Evolutionary conservation across 2,888 invertebrate genomes (phyloP), one percentile per base, ranked within the genome.

Genomic region (Altica lythri): DNA sequence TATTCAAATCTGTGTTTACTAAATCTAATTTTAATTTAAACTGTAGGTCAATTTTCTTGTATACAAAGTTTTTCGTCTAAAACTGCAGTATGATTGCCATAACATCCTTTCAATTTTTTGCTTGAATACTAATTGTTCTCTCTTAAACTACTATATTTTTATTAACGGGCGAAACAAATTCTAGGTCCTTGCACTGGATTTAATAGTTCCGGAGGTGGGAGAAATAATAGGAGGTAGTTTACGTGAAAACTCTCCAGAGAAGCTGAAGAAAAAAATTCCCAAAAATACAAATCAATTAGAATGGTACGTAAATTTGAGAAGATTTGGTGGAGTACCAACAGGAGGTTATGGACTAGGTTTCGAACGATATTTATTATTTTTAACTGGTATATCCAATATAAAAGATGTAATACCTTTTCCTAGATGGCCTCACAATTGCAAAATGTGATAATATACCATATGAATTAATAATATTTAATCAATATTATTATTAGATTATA

Each of bases 301-400:
- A 53, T 93, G 97, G 97, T 98, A 98, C 74, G 78, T 94, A 48
- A 92, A 97, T 40, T 75, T 97, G 48, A 80, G 98, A 52, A 88
- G 87, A 75, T 93, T 85, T 76, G 99, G 98, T n/a, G n/a, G n/a
- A n/a, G n/a, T n/a, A n/a, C n/a, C n/a, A n/a, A n/a, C n/a, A 6
- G 96, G 89, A 12, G 99, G 99, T 1, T 99, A 92, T 77, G 99
- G 99, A 4, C 80, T 99, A 68, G 99, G 99, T 0, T 88, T 99
- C 70, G 99, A 99, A 72, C 83, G 99, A 66, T 85, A 90, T 65
- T 74, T 99, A 51, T 93, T 94, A 77, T 83, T 87, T 45, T 60
- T 97, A 25, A 83, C 95, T 29, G 87, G 89, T 44, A 83, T 94
- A 29, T 78, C 79, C 37, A 98, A 95, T 76, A 96, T 99, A 63